phyloP scores from a whole-genome alignment of 2,113 vertebrate species.

The Chaenogobius annularis region DNA sequence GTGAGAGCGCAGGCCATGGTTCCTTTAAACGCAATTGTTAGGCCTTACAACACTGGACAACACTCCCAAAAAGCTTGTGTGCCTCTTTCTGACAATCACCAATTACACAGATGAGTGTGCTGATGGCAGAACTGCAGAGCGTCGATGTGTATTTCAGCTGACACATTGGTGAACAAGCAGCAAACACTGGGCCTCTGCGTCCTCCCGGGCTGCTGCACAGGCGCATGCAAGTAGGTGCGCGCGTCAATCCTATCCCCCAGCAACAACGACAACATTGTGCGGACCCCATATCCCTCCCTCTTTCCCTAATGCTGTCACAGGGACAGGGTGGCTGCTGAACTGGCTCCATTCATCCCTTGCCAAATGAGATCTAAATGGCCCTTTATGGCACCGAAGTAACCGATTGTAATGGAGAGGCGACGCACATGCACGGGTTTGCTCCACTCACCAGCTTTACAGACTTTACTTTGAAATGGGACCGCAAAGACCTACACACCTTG shows the following conservation, averaged over 20 bases:
- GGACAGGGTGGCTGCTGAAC: constrained; percentile 85
- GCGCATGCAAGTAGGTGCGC: constrained; percentile 83
- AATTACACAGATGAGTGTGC: constrained; percentile 1
- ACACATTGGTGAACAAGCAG: constrained; percentile 87
- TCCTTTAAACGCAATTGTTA: neutral
- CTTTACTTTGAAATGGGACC: constrained; percentile 32
- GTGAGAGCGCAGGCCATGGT: too few relatives aligned
- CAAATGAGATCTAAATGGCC: constrained; percentile 73
- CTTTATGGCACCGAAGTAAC: constrained; percentile 68
- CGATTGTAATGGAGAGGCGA: constrained; percentile 58
- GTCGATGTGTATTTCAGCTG: constrained; percentile 80
- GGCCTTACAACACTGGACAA: neutral
- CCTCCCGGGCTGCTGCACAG: constrained; percentile 81
- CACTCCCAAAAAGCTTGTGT: neutral
- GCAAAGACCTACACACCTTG: constrained; percentile 1
- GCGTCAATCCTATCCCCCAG: constrained; percentile 83
- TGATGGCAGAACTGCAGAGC: constrained; percentile 42
- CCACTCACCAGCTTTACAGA: constrained; percentile 54
- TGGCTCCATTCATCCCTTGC: constrained; percentile 69
- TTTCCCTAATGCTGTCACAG: constrained; percentile 77
- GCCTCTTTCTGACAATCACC: neutral
- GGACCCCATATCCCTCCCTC: constrained; percentile 47
- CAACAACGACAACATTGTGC: constrained; percentile 92
- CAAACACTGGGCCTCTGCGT: constrained; percentile 86
- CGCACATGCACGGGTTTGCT: constrained; percentile 46